Evolutionary conservation across 1,140 invertebrate species (phyloP).

Genomic region (Diprion similis): DNA sequence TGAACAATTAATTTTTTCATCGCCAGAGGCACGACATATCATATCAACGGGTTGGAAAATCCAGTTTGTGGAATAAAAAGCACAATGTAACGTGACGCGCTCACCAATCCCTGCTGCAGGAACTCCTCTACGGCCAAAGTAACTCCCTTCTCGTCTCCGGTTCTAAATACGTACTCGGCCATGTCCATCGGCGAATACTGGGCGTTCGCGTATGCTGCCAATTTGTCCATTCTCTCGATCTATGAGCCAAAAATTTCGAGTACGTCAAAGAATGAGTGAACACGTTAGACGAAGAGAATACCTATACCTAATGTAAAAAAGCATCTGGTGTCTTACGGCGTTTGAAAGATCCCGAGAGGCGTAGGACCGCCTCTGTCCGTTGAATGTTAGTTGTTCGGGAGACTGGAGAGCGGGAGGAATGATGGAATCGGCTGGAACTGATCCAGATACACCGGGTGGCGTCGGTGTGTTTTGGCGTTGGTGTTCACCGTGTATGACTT

Average conservation of each 20-base stretch:
- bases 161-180: constrained; percentile 82
- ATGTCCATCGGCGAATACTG: constrained; percentile 74
- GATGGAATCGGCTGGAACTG: background rate
- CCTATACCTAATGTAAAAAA: background rate
- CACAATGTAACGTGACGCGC: constrained; percentile 26
- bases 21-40: background rate
- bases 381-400: background rate
- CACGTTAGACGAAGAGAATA: no score
- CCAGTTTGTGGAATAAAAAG: background rate
- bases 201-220: constrained; percentile 56
- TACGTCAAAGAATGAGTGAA: background rate
- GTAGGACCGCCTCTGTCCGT: constrained; percentile 2
- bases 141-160: constrained; percentile 77
- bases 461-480: constrained; percentile 3
- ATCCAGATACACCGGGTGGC: background rate
- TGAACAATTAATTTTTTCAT: background rate
- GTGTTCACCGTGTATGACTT: constrained; percentile 11
- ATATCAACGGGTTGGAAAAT: background rate
- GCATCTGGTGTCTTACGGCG: background rate
- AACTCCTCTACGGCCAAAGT: constrained; percentile 76
- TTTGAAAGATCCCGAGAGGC: constrained; percentile 8
- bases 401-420: background rate
- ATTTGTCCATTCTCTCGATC: constrained; percentile 40
- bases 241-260: background rate
- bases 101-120: constrained; percentile 74